Conservation (phyloP, 2,888 invertebrate genomes). For the Troides aeacus region DNA sequence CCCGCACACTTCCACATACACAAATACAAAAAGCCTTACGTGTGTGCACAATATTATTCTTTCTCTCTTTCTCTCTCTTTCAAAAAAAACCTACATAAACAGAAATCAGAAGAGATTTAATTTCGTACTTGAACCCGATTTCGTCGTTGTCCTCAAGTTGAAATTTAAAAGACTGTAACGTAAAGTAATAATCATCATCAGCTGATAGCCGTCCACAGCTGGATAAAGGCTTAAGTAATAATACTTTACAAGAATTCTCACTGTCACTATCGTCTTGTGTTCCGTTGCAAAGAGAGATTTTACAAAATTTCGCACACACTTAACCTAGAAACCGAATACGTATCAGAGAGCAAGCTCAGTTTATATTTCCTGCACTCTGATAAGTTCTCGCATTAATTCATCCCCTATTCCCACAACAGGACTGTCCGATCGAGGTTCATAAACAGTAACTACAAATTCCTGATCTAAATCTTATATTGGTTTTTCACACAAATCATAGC, state of each 20-base stretch:
- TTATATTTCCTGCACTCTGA: neutral
- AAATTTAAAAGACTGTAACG: no score
- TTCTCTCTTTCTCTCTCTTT: constrained; percentile 1
- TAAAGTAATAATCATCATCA: no score
- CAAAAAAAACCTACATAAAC: constrained; percentile 11
- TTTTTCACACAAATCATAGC: no score
- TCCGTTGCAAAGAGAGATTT: constrained; percentile 4
- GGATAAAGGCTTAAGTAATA: no score
- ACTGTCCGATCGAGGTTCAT: no score
- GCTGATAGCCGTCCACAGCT: no score
- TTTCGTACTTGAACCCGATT: neutral
- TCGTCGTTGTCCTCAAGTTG: neutral
- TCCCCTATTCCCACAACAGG: constrained; percentile 15
- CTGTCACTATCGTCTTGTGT: no score
- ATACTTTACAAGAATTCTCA: no score
- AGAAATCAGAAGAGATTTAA: neutral
- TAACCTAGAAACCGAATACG: constrained; percentile 16
- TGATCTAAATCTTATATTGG: no score
- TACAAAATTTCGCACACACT: constrained; percentile 16
- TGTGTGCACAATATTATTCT: constrained; percentile 8
- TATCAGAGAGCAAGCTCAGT: constrained; percentile 11
- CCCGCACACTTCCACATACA: constrained; percentile 30
- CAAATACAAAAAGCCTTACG: constrained; percentile 26
- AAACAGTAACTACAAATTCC: no score
- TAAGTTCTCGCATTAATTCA: constrained; percentile 5